A percentile compares a stretch with the other conserved stretches of the same genome.
phyloP scores from a whole-genome alignment of 2,888 invertebrate species.

The Lymantria dispar region DNA sequence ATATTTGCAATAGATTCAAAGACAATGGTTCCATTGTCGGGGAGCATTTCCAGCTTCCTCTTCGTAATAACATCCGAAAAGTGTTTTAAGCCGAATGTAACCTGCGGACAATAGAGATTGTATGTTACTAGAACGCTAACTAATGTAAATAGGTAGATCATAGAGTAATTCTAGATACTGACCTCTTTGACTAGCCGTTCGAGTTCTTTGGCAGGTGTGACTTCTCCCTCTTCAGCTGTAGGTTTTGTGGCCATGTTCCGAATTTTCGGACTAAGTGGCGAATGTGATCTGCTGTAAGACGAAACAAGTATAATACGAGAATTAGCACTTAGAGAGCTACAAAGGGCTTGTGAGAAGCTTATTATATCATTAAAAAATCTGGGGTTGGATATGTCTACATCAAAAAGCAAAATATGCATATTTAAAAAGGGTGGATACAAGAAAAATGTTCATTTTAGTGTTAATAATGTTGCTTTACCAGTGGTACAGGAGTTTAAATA shows the following conservation, averaged over 20 bases:
- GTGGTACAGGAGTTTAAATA: too few relatives aligned
- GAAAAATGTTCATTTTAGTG: too few relatives aligned
- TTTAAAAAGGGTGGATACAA: too few relatives aligned
- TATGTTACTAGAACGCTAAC: slow-evolving; percentile 8
- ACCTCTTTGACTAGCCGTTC: slow-evolving; percentile 89
- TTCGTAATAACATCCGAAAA: slow-evolving; percentile 96
- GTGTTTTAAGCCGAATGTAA: slow-evolving; percentile 87
- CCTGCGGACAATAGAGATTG: slow-evolving; percentile 46
- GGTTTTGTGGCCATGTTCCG: slow-evolving; percentile 75
- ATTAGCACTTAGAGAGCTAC: too few relatives aligned
- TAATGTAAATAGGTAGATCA: not conserved
- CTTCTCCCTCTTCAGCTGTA: slow-evolving; percentile 82
- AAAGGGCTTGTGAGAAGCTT: too few relatives aligned
- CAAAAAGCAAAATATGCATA: too few relatives aligned
- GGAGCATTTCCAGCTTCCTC: slow-evolving; percentile 95
- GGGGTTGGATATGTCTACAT: too few relatives aligned
- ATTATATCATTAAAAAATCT: too few relatives aligned
- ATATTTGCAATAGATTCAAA: slow-evolving; percentile 95
- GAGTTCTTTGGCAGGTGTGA: slow-evolving; percentile 86
- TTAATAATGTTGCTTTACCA: too few relatives aligned
- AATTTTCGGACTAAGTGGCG: slow-evolving; percentile 84
- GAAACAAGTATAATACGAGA: not conserved
- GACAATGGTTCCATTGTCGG: slow-evolving; percentile 96
- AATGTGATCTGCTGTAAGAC: slow-evolving; percentile 77
- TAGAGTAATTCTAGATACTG: slow-evolving; percentile 11